Evolutionary conservation across 2,888 invertebrate genomes (phyloP).

Genomic region (Orthosia gracilis): DNA sequence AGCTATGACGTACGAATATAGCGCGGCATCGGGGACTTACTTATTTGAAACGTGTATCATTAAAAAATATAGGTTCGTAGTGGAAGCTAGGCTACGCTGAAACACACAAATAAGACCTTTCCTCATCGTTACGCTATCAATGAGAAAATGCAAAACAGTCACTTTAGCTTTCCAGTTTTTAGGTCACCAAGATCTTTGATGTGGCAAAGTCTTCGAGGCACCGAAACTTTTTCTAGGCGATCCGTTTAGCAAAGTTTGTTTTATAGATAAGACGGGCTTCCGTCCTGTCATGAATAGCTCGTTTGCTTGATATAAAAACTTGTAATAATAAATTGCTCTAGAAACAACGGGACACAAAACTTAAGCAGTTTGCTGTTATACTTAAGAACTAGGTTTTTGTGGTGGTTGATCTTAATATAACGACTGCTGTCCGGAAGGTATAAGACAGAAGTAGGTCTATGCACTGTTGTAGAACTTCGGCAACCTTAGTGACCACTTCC

Average conservation of each 20-base stretch:
- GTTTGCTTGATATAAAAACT: slow-evolving; percentile 62
- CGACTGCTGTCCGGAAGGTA: too few relatives aligned
- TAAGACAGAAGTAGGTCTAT: background rate
- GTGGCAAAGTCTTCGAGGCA: slow-evolving; percentile 44
- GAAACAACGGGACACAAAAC: slow-evolving; percentile 50
- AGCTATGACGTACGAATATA: too few relatives aligned
- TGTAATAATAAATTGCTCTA: slow-evolving; percentile 53
- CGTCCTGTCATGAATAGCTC: slow-evolving; percentile 57
- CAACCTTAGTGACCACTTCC: background rate
- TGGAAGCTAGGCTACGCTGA: too few relatives aligned
- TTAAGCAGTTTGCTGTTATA: slow-evolving; percentile 39
- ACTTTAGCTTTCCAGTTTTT: slow-evolving; percentile 29
- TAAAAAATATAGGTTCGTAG: too few relatives aligned
- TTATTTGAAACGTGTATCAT: too few relatives aligned
- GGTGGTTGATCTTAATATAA: slow-evolving; percentile 8
- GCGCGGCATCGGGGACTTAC: too few relatives aligned
- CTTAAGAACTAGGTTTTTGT: slow-evolving; percentile 38
- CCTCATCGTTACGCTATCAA: slow-evolving; percentile 15
- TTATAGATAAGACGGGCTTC: slow-evolving; percentile 58
- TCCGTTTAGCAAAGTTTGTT: slow-evolving; percentile 60
- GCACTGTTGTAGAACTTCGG: background rate
- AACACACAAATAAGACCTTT: too few relatives aligned
- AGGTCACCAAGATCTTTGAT: slow-evolving; percentile 54
- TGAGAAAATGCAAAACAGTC: slow-evolving; percentile 35
- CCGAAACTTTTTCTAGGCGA: slow-evolving; percentile 57